phyloP scores from a whole-genome alignment of 2,113 vertebrate species.

The Osmerus eperlanus region DNA sequence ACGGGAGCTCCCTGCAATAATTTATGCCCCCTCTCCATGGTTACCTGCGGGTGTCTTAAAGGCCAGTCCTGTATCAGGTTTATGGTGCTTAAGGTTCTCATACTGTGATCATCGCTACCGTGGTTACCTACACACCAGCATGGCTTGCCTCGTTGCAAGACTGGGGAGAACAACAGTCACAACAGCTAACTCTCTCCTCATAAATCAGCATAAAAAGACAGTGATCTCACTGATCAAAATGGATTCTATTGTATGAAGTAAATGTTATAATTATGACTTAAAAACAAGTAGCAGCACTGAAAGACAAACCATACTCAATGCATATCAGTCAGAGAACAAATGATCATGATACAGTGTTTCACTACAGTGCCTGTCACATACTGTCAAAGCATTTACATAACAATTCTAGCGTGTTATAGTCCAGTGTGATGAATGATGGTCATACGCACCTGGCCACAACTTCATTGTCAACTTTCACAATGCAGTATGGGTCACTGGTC shows the following conservation, averaged over 20 bases:
- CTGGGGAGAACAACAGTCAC: too few relatives aligned
- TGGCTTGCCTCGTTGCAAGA: too few relatives aligned
- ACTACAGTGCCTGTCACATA: too few relatives aligned
- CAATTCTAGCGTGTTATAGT: neutral
- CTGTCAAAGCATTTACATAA: neutral
- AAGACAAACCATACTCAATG: too few relatives aligned
- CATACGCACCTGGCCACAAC: conserved; percentile 85
- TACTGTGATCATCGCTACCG: conserved; percentile 42
- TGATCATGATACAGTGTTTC: too few relatives aligned
- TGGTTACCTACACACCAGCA: conserved; percentile 32
- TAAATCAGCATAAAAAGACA: too few relatives aligned
- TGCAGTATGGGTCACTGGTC: conserved; percentile 89
- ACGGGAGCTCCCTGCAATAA: conserved; percentile 62
- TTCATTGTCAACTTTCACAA: conserved; percentile 88
- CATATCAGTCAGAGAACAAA: too few relatives aligned
- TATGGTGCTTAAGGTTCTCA: conserved; percentile 41
- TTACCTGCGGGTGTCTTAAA: conserved; percentile 72
- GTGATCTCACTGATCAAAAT: too few relatives aligned
- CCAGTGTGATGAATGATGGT: neutral
- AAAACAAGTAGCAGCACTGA: too few relatives aligned
- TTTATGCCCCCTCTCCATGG: conserved; percentile 74
- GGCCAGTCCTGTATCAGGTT: conserved; percentile 69
- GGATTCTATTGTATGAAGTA: too few relatives aligned
- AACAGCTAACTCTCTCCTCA: too few relatives aligned
- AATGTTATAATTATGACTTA: too few relatives aligned